Base-by-base conservation (phyloP, 2,113 vertebrate genomes). In the Donacobius atricapilla region DNA sequence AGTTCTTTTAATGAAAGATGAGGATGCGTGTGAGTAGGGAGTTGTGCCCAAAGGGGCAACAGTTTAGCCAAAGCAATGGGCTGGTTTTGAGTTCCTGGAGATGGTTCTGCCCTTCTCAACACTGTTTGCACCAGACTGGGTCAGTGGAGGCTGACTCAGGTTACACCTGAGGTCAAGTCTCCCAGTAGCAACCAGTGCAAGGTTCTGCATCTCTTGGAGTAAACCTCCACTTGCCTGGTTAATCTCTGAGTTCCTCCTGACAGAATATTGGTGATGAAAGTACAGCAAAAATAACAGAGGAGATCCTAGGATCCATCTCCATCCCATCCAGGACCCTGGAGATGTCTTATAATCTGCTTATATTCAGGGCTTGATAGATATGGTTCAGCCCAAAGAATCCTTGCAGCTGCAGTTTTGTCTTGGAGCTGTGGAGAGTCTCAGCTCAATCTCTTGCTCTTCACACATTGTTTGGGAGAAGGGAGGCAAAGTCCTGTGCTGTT, bases 1-100 rank as follows among this genome's bases (percentile, higher is more conserved):
- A 78, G 17, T 64, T 64, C 53, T 60, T 66, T 92, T 77, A 85
- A 37, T 83, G 92, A 83, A 86, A 70, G 84, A 71, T 58, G 28
- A 88, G 54, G 61, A 57, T 20, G 51, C 57, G 20, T 73, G 35
- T 20, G 31, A 85, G 58, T 37, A 84, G 28, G 44, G 23, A 93
- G 45, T n/a, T 68, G 42, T 4, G 16, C 79, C 37, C 4, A 5
- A 60, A 84, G 54, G 16, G 37, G 24, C 10, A 24, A 13, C 24
- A 27, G 19, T 48, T 65, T 54, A 47, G 7, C 31, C 9, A 35
- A 66, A 92, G 57, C 30, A 11, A 3, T 56, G 37, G 65, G 31
- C 57, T 77, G 47, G 28, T 58, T 93, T 37, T 81, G 45, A 24
- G 23, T 3, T 88, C 50, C 66, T 64, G 35, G 39, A 76, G 56